Base-by-base conservation (phyloP, 2,113 vertebrate species). In the Centropus bengalensis region DNA sequence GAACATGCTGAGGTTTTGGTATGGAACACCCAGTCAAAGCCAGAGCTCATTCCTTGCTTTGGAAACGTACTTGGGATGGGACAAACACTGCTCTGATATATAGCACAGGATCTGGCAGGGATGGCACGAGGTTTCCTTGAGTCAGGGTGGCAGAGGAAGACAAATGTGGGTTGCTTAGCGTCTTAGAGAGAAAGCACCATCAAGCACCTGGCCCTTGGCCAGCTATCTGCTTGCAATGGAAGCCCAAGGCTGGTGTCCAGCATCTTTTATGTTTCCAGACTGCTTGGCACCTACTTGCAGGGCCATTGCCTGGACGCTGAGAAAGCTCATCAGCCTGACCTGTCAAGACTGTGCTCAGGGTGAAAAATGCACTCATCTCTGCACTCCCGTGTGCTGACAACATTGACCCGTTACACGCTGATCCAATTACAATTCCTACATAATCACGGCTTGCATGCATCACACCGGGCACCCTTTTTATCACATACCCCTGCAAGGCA, bases 201-300 rank as follows among this genome's bases (percentile, higher is more conserved):
- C 2, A 5, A 14, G 28, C 56, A 10, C 4, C 73, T 71, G 91
- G 76, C 36, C 55, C 42, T 23, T 5, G 44, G 80, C 94, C 88
- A 91, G 63, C 24, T 14, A 30, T 28, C 55, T 67, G 75, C 82
- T 80, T 22, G 55, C 4, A 3, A 8, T 30, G 49, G 52, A 28
- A 47, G 19, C 6, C 86, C 91, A 24, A 24, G 91, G 77, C 58
- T 67, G 71, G 52, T 2, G 7, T 71, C 88, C 88, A 91, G 13
- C 64, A n/a, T 24, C 69, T 63, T 55, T 71, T 36, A 10, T n/a
- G 19, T 44, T 75, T 58, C 73, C 88, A 84, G 60, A 27, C 23
- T 0, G 1, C 80, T 58, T 74, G 85, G 69, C 68, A 26, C 2
- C 0, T 4, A 1, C 49, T 56, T 15, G 62, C 23, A 14, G 76